These are phyloP conservation scores for Meiosimyza decipiens DNA, from an alignment of 2,888 invertebrate species.

Conservation along the genomic window DNA sequence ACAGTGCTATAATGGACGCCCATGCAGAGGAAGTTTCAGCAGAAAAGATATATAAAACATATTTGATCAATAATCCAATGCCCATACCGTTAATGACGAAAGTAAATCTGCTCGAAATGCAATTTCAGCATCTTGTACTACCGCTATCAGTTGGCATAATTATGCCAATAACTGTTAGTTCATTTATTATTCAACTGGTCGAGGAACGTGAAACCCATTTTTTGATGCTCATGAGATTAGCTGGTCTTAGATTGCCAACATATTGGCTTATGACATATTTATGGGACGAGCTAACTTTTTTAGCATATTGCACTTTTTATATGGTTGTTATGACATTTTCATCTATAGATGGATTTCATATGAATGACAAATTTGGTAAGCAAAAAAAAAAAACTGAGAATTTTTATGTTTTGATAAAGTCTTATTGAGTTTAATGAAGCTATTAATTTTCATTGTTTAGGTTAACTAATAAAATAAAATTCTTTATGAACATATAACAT, in stretches of 20 bases:
- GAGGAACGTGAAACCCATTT: slow-evolving; percentile 78
- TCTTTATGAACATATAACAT: too few species aligned
- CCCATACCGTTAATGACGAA: slow-evolving; percentile 49
- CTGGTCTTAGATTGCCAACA: slow-evolving; percentile 74
- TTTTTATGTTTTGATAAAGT: too few species aligned
- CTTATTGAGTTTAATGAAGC: too few species aligned
- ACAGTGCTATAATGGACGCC: too few species aligned
- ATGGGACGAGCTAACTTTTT: slow-evolving; percentile 62
- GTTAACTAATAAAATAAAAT: too few species aligned
- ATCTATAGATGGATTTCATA: slow-evolving; percentile 47
- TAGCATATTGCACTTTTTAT: slow-evolving; percentile 51
- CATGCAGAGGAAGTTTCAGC: too few species aligned
- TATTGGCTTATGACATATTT: slow-evolving; percentile 78
- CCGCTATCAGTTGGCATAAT: slow-evolving; percentile 74
- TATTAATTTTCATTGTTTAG: too few species aligned
- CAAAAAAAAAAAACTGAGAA: background rate
- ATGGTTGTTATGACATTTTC: slow-evolving; percentile 48
- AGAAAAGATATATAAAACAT: background rate
- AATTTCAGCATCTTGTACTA: slow-evolving; percentile 52
- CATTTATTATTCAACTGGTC: slow-evolving; percentile 72
- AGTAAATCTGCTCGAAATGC: slow-evolving; percentile 53
- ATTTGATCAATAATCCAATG: slow-evolving; percentile 51
- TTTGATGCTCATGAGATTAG: slow-evolving; percentile 78
- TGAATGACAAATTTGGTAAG: slow-evolving; percentile 49
- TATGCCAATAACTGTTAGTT: slow-evolving; percentile 75